Base-by-base conservation (phyloP, 2,797 vertebrate species). In the Crax fasciolata region DNA sequence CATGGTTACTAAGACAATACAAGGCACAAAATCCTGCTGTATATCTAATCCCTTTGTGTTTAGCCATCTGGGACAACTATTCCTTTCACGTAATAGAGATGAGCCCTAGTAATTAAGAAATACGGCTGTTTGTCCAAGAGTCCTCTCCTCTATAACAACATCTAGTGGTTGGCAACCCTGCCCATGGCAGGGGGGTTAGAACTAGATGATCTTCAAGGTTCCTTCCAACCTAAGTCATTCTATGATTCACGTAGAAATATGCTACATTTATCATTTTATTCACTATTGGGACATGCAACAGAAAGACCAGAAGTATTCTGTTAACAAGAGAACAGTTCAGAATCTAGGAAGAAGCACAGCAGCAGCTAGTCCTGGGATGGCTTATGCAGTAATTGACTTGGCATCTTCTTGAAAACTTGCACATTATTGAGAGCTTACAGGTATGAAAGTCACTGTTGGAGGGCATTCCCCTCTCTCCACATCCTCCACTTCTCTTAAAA, bases 1-100 rank as follows among this genome's bases (percentile, higher is more conserved):
- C 54, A 76, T 39, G 41, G 71, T 76, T 76, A 89, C 88, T 52
- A 62, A 88, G 21, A 87, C 48, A 94, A 88, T 67, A 52, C 27
- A 51, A 27, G 18, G 57, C 52, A 89, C 49, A 71, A 90, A 95
- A 90, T 71, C 66, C 66, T 75, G 44, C 46, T 81, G 25, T 16
- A 17, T 15, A 43, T 52, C 72, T 89, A 65, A 90, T 85, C 43
- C 62, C 51, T 51, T 61, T 67, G 27, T 38, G 65, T 72, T 84
- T 32, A 90, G 48, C 78, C 51, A 93, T 65, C 65, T 83, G 74
- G 32, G n/a, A 61, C 49, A 54, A 63, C 46, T 87, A 71, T 32
- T 85, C 49, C 62, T 83, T 61, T 46, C 43, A 58, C 0, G 6
- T 13, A 80, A 44, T 1, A 52, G 28, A n/a, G 17, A 87, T 48